A percentile compares a stretch with the other conserved stretches of the same genome.
These are phyloP conservation scores for Physocephala rufipes DNA, from an alignment of 2,888 invertebrate genomes.

Conservation along the genomic window DNA sequence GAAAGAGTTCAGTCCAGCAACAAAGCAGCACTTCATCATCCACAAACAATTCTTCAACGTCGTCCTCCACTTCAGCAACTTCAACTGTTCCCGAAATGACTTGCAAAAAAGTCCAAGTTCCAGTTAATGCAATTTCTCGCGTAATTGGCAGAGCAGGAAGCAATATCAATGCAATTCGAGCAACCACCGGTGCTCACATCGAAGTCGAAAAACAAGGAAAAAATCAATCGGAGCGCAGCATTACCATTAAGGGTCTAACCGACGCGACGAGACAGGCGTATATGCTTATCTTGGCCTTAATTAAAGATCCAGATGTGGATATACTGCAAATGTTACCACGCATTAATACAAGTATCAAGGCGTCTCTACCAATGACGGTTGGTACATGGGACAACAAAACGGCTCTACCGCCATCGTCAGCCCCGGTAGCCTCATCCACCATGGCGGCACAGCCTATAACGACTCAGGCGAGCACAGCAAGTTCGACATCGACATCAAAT, in stretches of 20 bases:
- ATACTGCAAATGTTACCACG: conserved; percentile 83
- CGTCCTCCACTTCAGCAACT: conserved; percentile 50
- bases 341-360: conserved; percentile 62
- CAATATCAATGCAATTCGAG: conserved; percentile 97
- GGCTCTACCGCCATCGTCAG: conserved; percentile 50
- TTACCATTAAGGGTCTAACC: conserved; percentile 93
- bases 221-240: conserved; percentile 91
- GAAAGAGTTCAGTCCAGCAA: conserved; percentile 77
- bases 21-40: conserved; percentile 42
- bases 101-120: conserved; percentile 93
- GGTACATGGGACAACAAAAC: conserved; percentile 65
- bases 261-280: conserved; percentile 95
- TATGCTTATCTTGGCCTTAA: conserved; percentile 87
- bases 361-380: conserved; percentile 51
- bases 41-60: conserved; percentile 31
- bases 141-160: conserved; percentile 97
- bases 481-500: conserved; percentile 55
- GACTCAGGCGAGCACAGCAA: background rate
- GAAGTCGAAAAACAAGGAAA: conserved; percentile 98
- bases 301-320: conserved; percentile 95
- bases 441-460: conserved; percentile 46
- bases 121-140: conserved; percentile 92
- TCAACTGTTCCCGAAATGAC: conserved; percentile 65
- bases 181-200: conserved; percentile 96
- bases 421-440: conserved; percentile 54